Evolutionary conservation across 37 sponge, comb jelly and placozoan genomes (phyloP), one percentile per base, ranked within the genome.

Genomic region (Hormiphora californensis): DNA sequence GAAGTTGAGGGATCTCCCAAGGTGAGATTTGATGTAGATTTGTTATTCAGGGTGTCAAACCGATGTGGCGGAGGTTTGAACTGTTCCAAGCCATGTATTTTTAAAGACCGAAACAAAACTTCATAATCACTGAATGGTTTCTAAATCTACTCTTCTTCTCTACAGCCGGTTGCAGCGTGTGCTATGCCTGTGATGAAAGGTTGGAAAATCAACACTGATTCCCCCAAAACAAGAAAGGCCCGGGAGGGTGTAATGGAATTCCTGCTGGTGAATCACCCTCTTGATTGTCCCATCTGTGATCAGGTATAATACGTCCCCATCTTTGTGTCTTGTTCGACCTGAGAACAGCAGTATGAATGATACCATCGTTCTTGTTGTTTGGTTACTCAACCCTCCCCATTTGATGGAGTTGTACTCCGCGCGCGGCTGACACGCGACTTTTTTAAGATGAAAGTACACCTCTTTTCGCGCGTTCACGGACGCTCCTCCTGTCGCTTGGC

Each of bases 201-300:
- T 0, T 87, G 87, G 94, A 94, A 69, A 53, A 89, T 96, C 51
- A 90, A 91, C 32, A 94, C 97, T 0, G 88, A 94, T 88, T 96
- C 97, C 11, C 90, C 91, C 0, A 63, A 85, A 32, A 92, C 93
- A 36, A 90, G 63, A 89, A 93, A 92, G 51, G 97, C 97, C 15
- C 91, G 97, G 54, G 97, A 96, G 68, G 97, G 97, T 0, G 97
- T 96, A 54, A 96, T 94, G 94, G 97, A 96, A 90, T 96, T 96
- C 54, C 91, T 96, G 15, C 92, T 96, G 25, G 97, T 96, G 33
- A 96, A 96, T 63, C 97, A 96, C 85, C 97, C 97, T 21, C 92
- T 96, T 81, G 97, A 96, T 85, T 96, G 97, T 49, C 97, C 97
- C 81, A 96, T 96, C 41, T 96, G 97, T 87, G 97, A 96, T 85